phyloP scores from a whole-genome alignment of 2,113 vertebrate genomes.

The Antennarius striatus region DNA sequence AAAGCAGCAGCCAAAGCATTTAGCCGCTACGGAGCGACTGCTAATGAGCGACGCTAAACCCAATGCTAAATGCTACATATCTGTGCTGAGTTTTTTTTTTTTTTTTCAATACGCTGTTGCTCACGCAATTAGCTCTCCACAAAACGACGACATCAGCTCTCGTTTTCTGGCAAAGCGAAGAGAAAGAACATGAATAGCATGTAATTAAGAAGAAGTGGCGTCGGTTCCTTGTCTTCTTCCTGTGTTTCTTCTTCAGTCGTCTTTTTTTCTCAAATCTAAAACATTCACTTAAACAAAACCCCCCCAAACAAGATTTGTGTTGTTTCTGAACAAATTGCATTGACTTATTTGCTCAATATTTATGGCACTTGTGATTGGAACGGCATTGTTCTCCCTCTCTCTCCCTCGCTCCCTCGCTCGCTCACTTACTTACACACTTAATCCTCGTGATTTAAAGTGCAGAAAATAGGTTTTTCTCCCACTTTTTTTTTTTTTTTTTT shows the following conservation, averaged over 20 bases:
- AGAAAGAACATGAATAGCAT: conserved; percentile 69
- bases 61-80: conserved; percentile 59
- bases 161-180: conserved; percentile 72
- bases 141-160: conserved; percentile 76
- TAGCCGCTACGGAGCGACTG: conserved; percentile 24
- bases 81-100: conserved; percentile 54
- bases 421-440: conserved; percentile 68
- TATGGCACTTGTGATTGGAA: conserved; percentile 65
- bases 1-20: conserved; percentile 42
- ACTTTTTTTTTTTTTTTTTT: conserved; percentile 11
- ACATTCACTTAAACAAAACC: conserved; percentile 51
- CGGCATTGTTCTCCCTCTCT: conserved; percentile 43
- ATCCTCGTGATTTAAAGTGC: conserved; percentile 74
- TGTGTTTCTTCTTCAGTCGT: conserved; percentile 59
- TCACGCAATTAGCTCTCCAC: conserved; percentile 73
- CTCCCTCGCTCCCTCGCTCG: conserved; percentile 20
- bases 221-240: conserved; percentile 62
- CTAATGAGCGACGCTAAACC: conserved; percentile 37
- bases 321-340: conserved; percentile 66
- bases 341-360: conserved; percentile 63
- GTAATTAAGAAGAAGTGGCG: conserved; percentile 70
- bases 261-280: conserved; percentile 49
- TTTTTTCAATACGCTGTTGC: conserved; percentile 50
- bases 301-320: conserved; percentile 60
- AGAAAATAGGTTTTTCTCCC: conserved; percentile 63